Evolutionary conservation across 2,888 invertebrate species (phyloP).

Genomic region (Agelastica alni): DNA sequence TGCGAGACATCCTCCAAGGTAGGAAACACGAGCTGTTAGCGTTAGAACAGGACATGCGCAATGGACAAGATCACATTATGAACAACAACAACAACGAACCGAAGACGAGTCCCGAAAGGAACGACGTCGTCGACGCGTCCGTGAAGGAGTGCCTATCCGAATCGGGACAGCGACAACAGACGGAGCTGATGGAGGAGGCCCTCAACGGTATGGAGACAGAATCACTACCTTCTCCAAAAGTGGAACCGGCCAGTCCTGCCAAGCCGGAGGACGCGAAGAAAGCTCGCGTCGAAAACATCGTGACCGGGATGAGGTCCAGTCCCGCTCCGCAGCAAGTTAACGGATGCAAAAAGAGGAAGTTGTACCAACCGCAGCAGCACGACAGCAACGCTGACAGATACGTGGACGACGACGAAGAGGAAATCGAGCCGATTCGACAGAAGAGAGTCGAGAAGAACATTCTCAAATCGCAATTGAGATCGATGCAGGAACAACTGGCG

Average conservation of each 20-base stretch:
- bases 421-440: slow-evolving; percentile 77
- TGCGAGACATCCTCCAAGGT: slow-evolving; percentile 87
- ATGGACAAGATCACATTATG: slow-evolving; percentile 57
- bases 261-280: slow-evolving; percentile 77
- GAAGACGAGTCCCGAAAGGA: slow-evolving; percentile 53
- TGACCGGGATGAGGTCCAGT: slow-evolving; percentile 89
- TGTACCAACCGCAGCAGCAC: slow-evolving; percentile 95
- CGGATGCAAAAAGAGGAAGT: slow-evolving; percentile 93
- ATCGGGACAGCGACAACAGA: slow-evolving; percentile 60
- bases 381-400: slow-evolving; percentile 69
- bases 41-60: slow-evolving; percentile 70
- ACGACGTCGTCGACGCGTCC: slow-evolving; percentile 43
- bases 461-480: slow-evolving; percentile 81
- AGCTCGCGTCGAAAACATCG: slow-evolving; percentile 93
- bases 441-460: slow-evolving; percentile 86
- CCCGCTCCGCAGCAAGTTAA: slow-evolving; percentile 83
- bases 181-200: slow-evolving; percentile 64
- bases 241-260: slow-evolving; percentile 64
- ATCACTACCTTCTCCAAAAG: slow-evolving; percentile 64
- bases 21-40: slow-evolving; percentile 81
- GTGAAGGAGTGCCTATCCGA: slow-evolving; percentile 65
- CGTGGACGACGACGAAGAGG: slow-evolving; percentile 74
- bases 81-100: slow-evolving; percentile 61
- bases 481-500: slow-evolving; percentile 87
- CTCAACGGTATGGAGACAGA: slow-evolving; percentile 65